These are phyloP conservation scores for Regulus satrapa DNA, from an alignment of 2,113 vertebrate species.

Conservation along the genomic window DNA sequence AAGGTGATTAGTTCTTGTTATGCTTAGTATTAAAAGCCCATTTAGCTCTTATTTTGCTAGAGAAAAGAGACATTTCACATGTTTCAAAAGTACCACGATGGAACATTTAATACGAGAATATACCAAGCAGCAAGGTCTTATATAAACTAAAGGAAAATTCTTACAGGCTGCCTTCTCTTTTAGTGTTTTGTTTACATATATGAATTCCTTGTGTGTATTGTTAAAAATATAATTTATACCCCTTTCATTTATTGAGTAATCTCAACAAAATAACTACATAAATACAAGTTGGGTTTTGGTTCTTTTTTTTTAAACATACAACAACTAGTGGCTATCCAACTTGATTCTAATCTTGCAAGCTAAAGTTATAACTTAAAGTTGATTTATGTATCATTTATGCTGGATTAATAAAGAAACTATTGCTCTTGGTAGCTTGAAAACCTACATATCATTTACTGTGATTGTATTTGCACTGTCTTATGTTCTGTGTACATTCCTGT, in stretches of 20 bases:
- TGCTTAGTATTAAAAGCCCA: constrained; percentile 9
- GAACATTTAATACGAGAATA: not conserved
- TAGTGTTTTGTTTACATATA: not conserved
- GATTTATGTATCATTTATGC: constrained; percentile 41
- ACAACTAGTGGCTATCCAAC: not conserved
- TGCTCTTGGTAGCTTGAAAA: constrained; percentile 20
- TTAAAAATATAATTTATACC: constrained; percentile 44
- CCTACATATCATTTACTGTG: not conserved
- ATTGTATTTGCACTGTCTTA: not conserved
- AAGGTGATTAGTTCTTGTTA: constrained; percentile 81
- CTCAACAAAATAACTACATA: not conserved
- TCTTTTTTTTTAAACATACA: not conserved
- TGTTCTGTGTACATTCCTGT: not conserved
- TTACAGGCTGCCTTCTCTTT: not conserved
- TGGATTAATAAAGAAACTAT: constrained; percentile 58
- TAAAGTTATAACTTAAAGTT: not conserved
- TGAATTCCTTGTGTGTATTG: not conserved
- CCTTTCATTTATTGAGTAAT: constrained; percentile 43
- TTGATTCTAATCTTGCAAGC: constrained; percentile 4
- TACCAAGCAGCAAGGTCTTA: constrained; percentile 24
- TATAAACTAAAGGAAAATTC: not conserved
- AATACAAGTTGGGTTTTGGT: not conserved
- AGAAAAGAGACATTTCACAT: not conserved
- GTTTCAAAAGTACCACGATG: not conserved
- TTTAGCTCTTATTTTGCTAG: not conserved